phyloP scores from a whole-genome alignment of 2,797 vertebrate species.

The Chelidonichthys spinosus region DNA sequence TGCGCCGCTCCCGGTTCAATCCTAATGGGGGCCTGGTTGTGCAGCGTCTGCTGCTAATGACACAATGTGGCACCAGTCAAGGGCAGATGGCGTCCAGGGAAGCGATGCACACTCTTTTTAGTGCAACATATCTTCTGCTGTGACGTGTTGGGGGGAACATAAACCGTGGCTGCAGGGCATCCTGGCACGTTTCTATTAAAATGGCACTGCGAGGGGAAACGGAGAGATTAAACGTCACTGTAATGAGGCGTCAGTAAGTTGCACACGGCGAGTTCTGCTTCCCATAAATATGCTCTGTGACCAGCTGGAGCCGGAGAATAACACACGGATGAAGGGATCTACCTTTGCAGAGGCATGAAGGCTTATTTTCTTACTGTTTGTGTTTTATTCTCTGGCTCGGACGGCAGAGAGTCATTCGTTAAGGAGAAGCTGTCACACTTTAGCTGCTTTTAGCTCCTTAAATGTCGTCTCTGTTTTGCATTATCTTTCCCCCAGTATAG shows the following conservation, averaged over 20 bases:
- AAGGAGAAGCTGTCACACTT: not conserved
- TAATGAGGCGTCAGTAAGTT: slow-evolving; percentile 14
- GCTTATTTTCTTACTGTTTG: not conserved
- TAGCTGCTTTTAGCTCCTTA: not conserved
- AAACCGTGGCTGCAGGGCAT: not conserved
- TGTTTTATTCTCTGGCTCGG: not conserved
- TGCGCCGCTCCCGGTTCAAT: slow-evolving; percentile 11
- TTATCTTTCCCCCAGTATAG: not conserved
- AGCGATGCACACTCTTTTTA: not conserved
- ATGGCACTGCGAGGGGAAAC: not conserved
- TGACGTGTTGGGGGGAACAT: slow-evolving; percentile 2
- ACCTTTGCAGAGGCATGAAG: not conserved
- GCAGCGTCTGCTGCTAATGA: slow-evolving; percentile 27
- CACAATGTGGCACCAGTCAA: slow-evolving; percentile 33
- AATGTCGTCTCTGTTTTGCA: not conserved
- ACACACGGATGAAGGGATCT: not conserved
- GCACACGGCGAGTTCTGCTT: slow-evolving; percentile 1
- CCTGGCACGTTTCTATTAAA: not conserved
- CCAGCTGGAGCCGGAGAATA: not conserved
- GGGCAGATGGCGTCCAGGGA: slow-evolving; percentile 29
- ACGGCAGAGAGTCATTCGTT: not conserved
- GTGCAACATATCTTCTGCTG: slow-evolving; percentile 12
- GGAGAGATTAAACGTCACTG: not conserved
- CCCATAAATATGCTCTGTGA: slow-evolving; percentile 1
- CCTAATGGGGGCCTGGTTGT: slow-evolving; percentile 37